Evolutionary conservation across 2,888 invertebrate species (phyloP).

Genomic region (Mesorhabditis spiculigera): DNA sequence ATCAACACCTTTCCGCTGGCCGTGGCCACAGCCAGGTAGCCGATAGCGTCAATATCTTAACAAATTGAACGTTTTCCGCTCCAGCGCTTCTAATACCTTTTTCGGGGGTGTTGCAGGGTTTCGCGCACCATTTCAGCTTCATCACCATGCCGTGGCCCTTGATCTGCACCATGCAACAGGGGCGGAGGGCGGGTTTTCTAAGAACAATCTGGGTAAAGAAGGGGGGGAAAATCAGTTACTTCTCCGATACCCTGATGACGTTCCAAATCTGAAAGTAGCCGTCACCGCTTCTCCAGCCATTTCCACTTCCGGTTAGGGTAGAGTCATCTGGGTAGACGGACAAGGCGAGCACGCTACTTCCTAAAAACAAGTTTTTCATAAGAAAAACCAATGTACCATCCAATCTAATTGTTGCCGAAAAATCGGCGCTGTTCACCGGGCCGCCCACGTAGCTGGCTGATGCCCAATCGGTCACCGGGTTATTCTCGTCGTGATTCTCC

Average conservation of each 20-base stretch:
- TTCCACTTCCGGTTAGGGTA: background rate
- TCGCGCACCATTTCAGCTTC: slow-evolving; percentile 1
- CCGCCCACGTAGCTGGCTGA: slow-evolving; percentile 1
- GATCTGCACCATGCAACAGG: background rate
- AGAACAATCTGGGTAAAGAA: background rate
- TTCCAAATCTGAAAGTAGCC: background rate
- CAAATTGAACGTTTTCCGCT: background rate
- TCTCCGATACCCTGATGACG: background rate
- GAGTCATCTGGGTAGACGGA: slow-evolving; percentile 1
- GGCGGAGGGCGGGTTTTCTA: background rate
- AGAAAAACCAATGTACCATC: background rate
- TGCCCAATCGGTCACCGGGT: background rate
- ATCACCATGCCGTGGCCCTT: background rate
- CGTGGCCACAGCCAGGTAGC: slow-evolving; percentile 24
- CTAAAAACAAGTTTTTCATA: background rate
- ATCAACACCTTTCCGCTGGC: slow-evolving; percentile 26
- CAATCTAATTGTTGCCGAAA: background rate
- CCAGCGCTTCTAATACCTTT: background rate
- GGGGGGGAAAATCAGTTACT: background rate
- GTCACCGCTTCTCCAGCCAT: background rate
- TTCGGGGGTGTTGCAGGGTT: background rate
- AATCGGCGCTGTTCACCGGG: background rate
- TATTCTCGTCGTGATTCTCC: too few species aligned
- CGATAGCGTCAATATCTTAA: slow-evolving; percentile 13
- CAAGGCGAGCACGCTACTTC: background rate